Conservation (phyloP, 2,888 invertebrate genomes). For the Frankliniella intonsa region DNA sequence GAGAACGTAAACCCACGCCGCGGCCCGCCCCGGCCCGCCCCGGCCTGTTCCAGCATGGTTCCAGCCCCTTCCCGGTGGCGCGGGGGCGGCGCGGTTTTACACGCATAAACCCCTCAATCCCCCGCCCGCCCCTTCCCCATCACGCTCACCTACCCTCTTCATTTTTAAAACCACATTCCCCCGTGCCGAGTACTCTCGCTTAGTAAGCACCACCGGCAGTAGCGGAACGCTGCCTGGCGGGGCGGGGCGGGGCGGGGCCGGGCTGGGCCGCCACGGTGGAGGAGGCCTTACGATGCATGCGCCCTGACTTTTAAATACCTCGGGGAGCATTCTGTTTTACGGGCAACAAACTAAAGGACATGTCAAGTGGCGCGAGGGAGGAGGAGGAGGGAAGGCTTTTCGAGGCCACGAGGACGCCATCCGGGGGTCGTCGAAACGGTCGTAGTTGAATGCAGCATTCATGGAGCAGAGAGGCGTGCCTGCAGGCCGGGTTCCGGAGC, state of each 20-base stretch:
- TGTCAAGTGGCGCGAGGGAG: not conserved
- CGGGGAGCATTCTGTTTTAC: conserved; percentile 20
- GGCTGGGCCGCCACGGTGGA: too few relatives aligned
- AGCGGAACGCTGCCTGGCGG: not conserved
- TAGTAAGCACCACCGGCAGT: too few relatives aligned
- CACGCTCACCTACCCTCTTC: not conserved
- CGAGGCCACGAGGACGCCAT: not conserved
- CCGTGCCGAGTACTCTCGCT: not conserved
- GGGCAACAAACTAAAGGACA: not conserved
- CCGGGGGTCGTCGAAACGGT: too few relatives aligned
- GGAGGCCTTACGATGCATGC: conserved; percentile 4
- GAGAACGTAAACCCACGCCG: too few relatives aligned
- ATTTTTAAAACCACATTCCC: conserved; percentile 23
- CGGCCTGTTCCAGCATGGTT: too few relatives aligned
- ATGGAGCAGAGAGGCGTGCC: too few relatives aligned
- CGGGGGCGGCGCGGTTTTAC: too few relatives aligned
- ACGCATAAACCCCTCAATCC: not conserved
- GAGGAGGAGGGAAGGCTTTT: not conserved
- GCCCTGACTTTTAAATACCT: conserved; percentile 25
- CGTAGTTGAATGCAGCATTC: too few relatives aligned
- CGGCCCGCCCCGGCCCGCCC: too few relatives aligned
- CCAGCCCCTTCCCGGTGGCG: too few relatives aligned
- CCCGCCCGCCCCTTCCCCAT: not conserved
- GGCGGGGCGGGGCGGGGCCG: not conserved
- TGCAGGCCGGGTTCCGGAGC: too few relatives aligned